Evolutionary conservation across 1,140 invertebrate species (phyloP).

Genomic region (Drosophila micromelanica): DNA sequence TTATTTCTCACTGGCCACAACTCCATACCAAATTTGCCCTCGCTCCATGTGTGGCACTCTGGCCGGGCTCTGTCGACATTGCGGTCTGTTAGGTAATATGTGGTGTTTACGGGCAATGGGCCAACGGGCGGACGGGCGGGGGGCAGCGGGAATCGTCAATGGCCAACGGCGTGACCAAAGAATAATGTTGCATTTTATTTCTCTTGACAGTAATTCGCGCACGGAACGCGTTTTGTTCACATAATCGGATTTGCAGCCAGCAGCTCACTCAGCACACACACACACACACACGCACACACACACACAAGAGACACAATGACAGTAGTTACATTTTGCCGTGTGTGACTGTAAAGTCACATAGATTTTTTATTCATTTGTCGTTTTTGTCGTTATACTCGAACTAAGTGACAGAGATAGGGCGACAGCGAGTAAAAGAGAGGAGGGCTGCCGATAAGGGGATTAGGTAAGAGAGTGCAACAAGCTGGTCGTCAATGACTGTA

Average conservation of each 20-base stretch:
- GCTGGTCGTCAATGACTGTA: neutral
- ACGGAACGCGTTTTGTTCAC: constrained; percentile 68
- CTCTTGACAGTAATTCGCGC: constrained; percentile 77
- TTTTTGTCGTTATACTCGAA: constrained; percentile 32
- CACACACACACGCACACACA: neutral
- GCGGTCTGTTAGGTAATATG: constrained; percentile 61
- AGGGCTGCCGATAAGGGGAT: neutral
- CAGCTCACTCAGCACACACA: constrained; percentile 7
- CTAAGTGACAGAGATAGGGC: constrained; percentile 10
- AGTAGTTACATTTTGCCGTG: constrained; percentile 46
- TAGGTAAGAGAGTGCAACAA: neutral
- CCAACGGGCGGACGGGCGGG: neutral
- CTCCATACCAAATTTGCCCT: neutral
- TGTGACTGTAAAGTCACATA: constrained; percentile 36
- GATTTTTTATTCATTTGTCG: constrained; percentile 50
- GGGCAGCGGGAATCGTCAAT: constrained; percentile 50
- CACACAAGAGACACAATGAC: constrained; percentile 37
- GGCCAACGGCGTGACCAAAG: constrained; percentile 57
- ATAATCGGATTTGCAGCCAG: constrained; percentile 72
- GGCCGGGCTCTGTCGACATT: constrained; percentile 35
- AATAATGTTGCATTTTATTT: constrained; percentile 82
- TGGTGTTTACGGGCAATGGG: constrained; percentile 60
- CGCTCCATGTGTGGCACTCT: constrained; percentile 6
- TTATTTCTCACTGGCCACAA: constrained; percentile 5
- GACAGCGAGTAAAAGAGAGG: neutral